A percentile compares a stretch with the other conserved stretches of the same genome.
These are phyloP conservation scores for Catocala fraxini DNA, from an alignment of 2,888 invertebrate species.

Conservation along the genomic window DNA sequence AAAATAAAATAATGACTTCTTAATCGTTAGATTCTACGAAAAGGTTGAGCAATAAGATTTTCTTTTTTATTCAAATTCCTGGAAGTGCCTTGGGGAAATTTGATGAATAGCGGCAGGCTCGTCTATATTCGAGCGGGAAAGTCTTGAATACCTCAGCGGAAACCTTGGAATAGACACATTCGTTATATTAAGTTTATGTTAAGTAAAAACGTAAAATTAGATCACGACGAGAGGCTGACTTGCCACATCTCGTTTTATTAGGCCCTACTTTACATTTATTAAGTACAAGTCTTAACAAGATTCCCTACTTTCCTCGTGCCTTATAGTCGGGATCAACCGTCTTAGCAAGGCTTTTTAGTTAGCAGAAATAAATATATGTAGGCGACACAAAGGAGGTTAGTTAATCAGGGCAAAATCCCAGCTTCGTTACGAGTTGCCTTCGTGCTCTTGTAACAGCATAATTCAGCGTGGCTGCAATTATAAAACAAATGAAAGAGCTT, in stretches of 20 bases:
- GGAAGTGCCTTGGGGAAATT: no score
- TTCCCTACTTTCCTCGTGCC: neutral
- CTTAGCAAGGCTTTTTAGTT: constrained; percentile 1
- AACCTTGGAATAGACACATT: no score
- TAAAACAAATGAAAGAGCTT: constrained; percentile 1
- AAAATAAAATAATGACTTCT: no score
- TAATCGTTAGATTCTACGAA: no score
- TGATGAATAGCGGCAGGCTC: no score
- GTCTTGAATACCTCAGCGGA: no score
- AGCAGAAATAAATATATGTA: constrained; percentile 3
- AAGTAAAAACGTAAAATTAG: neutral
- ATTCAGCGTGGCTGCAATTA: neutral
- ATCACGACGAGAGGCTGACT: neutral
- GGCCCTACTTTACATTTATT: constrained; percentile 2
- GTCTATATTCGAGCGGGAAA: no score
- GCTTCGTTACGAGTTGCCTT: neutral
- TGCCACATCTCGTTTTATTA: constrained; percentile 1
- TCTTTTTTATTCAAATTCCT: no score
- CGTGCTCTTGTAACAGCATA: constrained; percentile 2
- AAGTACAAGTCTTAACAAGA: constrained; percentile 4
- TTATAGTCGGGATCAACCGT: neutral
- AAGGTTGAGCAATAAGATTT: no score
- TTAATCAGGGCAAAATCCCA: constrained; percentile 2
- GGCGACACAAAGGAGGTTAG: constrained; percentile 2
- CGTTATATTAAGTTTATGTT: neutral